Percentiles rank a stretch among this genome's conserved stretches.
phyloP scores from a whole-genome alignment of 64 coral and sea anemone genomes.

The Astreopora myriophthalma region DNA sequence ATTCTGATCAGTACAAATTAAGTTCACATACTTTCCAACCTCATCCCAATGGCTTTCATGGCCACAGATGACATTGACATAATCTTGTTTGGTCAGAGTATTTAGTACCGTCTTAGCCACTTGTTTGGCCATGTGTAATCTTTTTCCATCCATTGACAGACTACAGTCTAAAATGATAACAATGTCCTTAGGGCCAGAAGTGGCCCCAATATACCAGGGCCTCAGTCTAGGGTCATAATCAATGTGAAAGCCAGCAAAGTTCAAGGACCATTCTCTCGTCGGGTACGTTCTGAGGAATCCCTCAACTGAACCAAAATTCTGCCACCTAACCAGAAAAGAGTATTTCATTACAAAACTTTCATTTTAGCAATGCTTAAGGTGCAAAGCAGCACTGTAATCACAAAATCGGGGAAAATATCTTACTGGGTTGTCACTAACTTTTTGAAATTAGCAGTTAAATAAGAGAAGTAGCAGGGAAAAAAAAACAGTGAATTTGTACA shows the following conservation, averaged over 20 bases:
- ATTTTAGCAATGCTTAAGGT: too few species aligned
- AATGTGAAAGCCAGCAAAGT: conserved; percentile 97
- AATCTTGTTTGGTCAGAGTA: conserved; percentile 98
- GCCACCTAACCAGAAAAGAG: conserved; percentile 74
- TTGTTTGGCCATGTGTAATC: conserved; percentile 93
- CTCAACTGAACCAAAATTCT: conserved; percentile 97
- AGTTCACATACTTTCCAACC: conserved; percentile 91
- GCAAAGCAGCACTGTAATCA: too few species aligned
- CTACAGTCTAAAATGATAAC: conserved; percentile 96
- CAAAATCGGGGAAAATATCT: too few species aligned
- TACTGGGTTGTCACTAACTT: too few species aligned
- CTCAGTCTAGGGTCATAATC: conserved; percentile 95
- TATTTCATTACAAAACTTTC: neutral
- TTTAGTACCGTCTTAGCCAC: conserved; percentile 94
- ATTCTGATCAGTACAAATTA: neutral
- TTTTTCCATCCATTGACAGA: conserved; percentile 92
- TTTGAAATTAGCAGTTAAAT: too few species aligned
- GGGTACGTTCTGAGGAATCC: conserved; percentile 86
- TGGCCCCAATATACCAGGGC: conserved; percentile 98
- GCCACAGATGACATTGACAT: conserved; percentile 99
- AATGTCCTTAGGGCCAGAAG: conserved; percentile 96
- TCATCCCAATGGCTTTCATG: conserved; percentile 94
- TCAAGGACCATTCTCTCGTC: conserved; percentile 89
- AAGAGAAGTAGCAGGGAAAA: too few species aligned
- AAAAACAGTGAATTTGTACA: too few species aligned